Evolutionary conservation across 2,797 vertebrate genomes (phyloP).

Genomic region (Salarias fasciatus): DNA sequence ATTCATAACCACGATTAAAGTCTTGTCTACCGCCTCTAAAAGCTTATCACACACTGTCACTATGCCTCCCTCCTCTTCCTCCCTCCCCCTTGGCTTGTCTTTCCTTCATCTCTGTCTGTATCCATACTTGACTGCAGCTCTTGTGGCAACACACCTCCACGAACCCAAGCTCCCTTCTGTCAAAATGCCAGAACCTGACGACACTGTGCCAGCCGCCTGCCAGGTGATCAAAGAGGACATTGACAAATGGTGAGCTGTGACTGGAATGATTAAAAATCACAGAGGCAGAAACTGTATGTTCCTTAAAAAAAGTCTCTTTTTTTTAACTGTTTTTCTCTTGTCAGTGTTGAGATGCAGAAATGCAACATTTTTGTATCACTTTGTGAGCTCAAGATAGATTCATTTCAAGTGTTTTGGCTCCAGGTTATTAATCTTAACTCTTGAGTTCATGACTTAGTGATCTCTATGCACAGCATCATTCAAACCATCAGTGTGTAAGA

Average conservation of each 20-base stretch:
- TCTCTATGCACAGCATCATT: conserved; percentile 1
- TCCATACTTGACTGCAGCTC: conserved; percentile 56
- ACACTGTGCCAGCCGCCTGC: conserved; percentile 69
- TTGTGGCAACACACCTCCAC: conserved; percentile 82
- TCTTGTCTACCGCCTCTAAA: conserved; percentile 6
- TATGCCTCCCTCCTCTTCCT: conserved; percentile 19
- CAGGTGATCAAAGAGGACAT: conserved; percentile 72
- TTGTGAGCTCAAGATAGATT: conserved; percentile 10
- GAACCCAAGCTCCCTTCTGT: conserved; percentile 82
- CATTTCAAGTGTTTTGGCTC: conserved; percentile 18
- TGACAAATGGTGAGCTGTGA: conserved; percentile 76
- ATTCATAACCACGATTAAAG: conserved; percentile 1
- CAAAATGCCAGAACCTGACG: conserved; percentile 86
- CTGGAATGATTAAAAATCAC: conserved; percentile 1
- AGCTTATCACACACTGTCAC: conserved; percentile 26
- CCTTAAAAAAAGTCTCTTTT: too few relatives aligned
- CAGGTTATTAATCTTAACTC: not conserved
- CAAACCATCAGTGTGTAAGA: too few relatives aligned
- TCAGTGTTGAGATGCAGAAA: not conserved
- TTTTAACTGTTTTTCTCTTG: not conserved
- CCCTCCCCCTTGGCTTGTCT: conserved; percentile 3
- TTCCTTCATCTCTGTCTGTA: conserved; percentile 42
- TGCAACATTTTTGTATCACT: not conserved
- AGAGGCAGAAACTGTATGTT: not conserved
- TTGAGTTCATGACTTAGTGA: conserved; percentile 4